Percentiles rank a stretch among this genome's conserved stretches.
Conservation (phyloP, 2,113 vertebrate species). For the Sula dactylatra region DNA sequence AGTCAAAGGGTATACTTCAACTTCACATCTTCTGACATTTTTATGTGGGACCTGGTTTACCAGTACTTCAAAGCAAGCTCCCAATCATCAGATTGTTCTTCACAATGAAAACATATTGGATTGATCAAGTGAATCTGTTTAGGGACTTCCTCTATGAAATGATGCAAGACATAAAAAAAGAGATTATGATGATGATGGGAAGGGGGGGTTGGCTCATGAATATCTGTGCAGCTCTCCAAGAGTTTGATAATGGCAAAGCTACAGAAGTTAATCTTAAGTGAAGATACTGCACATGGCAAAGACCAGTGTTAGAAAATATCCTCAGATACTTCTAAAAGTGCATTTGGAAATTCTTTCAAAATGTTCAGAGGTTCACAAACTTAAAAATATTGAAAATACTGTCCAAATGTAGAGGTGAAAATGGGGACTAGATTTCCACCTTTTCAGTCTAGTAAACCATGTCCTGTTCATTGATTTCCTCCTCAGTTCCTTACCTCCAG, state of each 20-base stretch:
- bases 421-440: background rate
- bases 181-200: background rate
- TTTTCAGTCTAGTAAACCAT: background rate
- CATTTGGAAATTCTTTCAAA: background rate
- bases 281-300: background rate
- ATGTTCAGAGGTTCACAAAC: background rate
- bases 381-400: background rate
- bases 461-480: background rate
- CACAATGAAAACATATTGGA: background rate
- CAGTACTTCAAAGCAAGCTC: background rate
- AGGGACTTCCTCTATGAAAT: background rate
- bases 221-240: background rate
- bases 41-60: background rate
- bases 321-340: background rate
- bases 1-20: background rate
- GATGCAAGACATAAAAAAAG: background rate
- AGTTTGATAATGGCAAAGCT: background rate
- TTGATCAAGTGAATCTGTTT: background rate
- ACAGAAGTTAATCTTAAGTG: background rate
- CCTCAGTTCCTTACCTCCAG: background rate
- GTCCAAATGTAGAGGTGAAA: background rate
- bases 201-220: background rate
- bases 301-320: fast-evolving
- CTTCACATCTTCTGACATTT: background rate
- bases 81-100: background rate